Conservation (phyloP, 2,113 vertebrate species). For the Verasper variegatus region DNA sequence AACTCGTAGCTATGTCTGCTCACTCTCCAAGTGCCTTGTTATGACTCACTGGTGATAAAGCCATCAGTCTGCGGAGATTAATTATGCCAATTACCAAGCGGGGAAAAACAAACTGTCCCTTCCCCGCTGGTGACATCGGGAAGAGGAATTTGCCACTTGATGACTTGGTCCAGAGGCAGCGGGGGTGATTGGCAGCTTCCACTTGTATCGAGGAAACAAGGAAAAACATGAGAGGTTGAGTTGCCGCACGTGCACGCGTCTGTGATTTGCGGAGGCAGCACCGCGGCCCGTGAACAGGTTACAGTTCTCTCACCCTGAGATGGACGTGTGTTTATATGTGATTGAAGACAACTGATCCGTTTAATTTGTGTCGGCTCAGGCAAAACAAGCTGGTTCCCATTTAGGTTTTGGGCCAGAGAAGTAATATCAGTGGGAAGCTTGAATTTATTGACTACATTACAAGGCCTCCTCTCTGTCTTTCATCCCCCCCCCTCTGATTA, state of each 20-base stretch:
- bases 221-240: constrained; percentile 28
- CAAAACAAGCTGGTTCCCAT: constrained; percentile 56
- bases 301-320: constrained; percentile 39
- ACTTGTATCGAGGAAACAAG: constrained; percentile 21
- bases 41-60: constrained; percentile 40
- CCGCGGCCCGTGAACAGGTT: constrained; percentile 17
- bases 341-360: constrained; percentile 53
- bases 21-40: constrained; percentile 13
- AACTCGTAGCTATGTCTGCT: background rate
- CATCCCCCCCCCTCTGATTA: constrained; percentile 51
- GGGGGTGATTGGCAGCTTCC: constrained; percentile 34
- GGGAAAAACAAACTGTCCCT: constrained; percentile 49
- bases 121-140: constrained; percentile 44
- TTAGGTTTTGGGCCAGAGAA: constrained; percentile 41
- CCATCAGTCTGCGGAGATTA: constrained; percentile 56
- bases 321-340: constrained; percentile 37
- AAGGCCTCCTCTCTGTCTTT: constrained; percentile 13
- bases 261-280: constrained; percentile 48
- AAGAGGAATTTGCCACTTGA: constrained; percentile 75
- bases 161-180: constrained; percentile 28
- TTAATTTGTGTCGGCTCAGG: constrained; percentile 28
- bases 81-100: constrained; percentile 61
- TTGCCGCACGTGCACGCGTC: constrained; percentile 11
- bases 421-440: constrained; percentile 22
- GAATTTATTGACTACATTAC: constrained; percentile 72